phyloP scores from a whole-genome alignment of 2,797 vertebrate genomes.

The Crenichthys baileyi region DNA sequence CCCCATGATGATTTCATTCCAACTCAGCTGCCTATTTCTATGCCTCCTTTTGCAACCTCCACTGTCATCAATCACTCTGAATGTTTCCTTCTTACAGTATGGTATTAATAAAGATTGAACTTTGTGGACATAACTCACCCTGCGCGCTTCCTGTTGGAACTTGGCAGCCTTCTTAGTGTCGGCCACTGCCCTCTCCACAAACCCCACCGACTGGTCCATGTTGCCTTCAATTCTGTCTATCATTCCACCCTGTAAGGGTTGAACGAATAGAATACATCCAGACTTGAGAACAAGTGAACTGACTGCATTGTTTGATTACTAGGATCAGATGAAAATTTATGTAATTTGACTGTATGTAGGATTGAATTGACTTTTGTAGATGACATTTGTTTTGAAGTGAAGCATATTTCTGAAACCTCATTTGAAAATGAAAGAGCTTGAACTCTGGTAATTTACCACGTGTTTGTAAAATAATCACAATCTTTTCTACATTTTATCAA shows the following conservation, averaged over 20 bases:
- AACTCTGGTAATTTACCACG: too few relatives aligned
- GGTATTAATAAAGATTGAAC: not conserved
- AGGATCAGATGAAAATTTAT: not conserved
- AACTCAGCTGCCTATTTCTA: not conserved
- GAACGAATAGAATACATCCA: not conserved
- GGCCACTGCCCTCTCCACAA: slow-evolving; percentile 92
- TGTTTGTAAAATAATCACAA: too few relatives aligned
- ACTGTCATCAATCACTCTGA: not conserved
- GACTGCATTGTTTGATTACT: not conserved
- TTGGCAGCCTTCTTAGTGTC: slow-evolving; percentile 98
- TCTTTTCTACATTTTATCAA: not conserved
- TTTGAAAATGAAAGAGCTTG: too few relatives aligned
- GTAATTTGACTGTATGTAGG: not conserved
- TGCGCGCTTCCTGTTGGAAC: slow-evolving; percentile 93
- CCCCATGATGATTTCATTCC: not conserved
- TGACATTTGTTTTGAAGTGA: too few relatives aligned
- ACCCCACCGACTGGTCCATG: slow-evolving; percentile 97
- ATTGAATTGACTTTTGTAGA: not conserved
- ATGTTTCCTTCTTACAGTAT: not conserved
- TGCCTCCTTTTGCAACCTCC: not conserved
- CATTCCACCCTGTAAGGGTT: slow-evolving; percentile 86
- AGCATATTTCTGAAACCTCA: too few relatives aligned
- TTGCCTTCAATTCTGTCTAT: slow-evolving; percentile 97
- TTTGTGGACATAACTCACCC: slow-evolving; percentile 80
- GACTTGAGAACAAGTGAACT: not conserved